Evolutionary conservation across 64 coral and sea anemone genomes (phyloP), one percentile per base, ranked within the genome.

Genomic region (Anthopleura sola): DNA sequence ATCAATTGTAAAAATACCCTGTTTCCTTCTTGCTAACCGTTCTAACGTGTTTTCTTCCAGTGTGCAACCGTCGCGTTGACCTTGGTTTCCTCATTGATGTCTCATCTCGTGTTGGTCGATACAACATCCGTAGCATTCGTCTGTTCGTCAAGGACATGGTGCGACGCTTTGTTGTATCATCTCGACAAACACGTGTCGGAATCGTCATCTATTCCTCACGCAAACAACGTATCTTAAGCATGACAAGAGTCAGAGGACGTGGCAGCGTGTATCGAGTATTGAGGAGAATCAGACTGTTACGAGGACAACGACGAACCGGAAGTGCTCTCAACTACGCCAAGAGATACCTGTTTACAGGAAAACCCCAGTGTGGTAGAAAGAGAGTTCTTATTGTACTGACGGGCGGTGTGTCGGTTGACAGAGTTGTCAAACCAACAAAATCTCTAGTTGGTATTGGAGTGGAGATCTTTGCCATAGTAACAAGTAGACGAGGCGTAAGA

Each of bases 31-130:
- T n/a, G n/a, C n/a, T n/a, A n/a, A n/a, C n/a, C n/a, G n/a, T n/a
- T n/a, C n/a, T n/a, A n/a, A n/a, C n/a, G n/a, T n/a, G n/a, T n/a
- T 40, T 29, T 77, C 8, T 26, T 80, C 46, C 26, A 91, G 89
- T 91, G 47, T 85, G 83, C 32, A 78, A 38, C 6, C 71, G 55
- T 23, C 40, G 66, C 7, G 68, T 89, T 3, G 88, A 89, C 34
- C 44, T 89, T 57, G 88, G 58, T 20, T 89, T 89, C 62, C 88
- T 89, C 17, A 28, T 89, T 5, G 88, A 89, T 54, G 88, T 80
- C 16, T 89, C 88, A 8, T 58, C 79, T 54, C 74, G 80, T 39
- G 82, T 83, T 50, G 83, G 83, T 9, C 33, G 64, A 85, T 5
- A 18, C 19, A 85, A 86, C 39, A 75, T 90, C 15, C 38, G 66